These are phyloP conservation scores for Martes flavigula DNA, from an alignment of 2,797 vertebrate species.

Conservation along the genomic window DNA sequence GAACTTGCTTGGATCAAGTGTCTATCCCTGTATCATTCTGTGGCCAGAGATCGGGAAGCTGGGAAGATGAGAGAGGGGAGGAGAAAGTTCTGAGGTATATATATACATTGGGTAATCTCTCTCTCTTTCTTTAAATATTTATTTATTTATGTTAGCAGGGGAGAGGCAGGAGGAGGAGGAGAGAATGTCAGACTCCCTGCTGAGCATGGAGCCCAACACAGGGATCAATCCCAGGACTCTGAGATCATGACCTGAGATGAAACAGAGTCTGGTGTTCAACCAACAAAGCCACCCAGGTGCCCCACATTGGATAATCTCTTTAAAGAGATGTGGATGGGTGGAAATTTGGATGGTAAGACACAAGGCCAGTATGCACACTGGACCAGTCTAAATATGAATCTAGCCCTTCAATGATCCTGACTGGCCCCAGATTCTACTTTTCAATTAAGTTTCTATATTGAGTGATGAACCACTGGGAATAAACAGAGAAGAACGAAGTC, in stretches of 20 bases:
- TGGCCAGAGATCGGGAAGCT: not conserved
- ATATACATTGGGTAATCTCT: not conserved
- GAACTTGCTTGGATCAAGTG: not conserved
- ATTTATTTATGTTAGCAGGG: not conserved
- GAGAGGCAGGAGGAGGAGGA: not conserved
- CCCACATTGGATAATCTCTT: not conserved
- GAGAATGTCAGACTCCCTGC: not conserved
- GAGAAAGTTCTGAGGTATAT: not conserved
- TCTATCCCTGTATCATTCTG: not conserved
- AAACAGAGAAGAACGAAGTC: not conserved
- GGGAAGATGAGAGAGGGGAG: not conserved
- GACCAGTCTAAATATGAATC: not conserved
- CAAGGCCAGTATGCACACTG: not conserved
- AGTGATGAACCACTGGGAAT: not conserved
- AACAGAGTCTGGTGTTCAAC: not conserved
- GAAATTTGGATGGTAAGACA: not conserved
- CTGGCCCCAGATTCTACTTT: not conserved
- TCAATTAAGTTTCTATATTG: not conserved
- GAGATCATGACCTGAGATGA: not conserved
- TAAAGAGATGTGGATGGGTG: not conserved
- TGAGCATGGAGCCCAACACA: not conserved
- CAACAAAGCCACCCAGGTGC: not conserved
- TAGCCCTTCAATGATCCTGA: not conserved
- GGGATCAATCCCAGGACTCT: not conserved
- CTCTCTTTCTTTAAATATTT: not conserved